phyloP scores from a whole-genome alignment of 2,113 vertebrate species.

The Morone chrysops region DNA sequence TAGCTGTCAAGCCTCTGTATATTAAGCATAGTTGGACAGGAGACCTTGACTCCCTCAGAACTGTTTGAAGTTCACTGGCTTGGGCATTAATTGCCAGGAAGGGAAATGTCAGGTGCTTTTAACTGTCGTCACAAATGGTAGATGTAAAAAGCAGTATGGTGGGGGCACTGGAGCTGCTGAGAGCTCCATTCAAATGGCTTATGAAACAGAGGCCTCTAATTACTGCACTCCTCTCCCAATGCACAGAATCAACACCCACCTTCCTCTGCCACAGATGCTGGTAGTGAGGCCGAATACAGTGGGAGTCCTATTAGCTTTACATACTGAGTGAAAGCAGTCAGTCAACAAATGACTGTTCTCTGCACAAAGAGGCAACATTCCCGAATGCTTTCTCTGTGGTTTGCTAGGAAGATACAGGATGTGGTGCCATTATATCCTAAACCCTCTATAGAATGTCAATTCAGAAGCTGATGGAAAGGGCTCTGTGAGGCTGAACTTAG shows the following conservation, averaged over 20 bases:
- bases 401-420: background rate
- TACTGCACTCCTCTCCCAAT: conserved; percentile 21
- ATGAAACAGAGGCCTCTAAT: conserved; percentile 64
- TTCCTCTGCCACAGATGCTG: conserved; percentile 14
- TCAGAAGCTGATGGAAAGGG: no score
- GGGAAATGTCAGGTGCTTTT: conserved; percentile 70
- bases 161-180: conserved; percentile 16
- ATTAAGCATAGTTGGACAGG: conserved; percentile 20
- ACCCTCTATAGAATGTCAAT: no score
- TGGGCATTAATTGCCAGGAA: conserved; percentile 43
- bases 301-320: conserved; percentile 21
- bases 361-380: background rate
- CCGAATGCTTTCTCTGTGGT: background rate
- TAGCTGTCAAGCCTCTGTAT: conserved; percentile 17
- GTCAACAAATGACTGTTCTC: conserved; percentile 9
- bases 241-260: conserved; percentile 45
- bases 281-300: conserved; percentile 19
- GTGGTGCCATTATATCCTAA: background rate
- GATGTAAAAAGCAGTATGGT: conserved; percentile 9
- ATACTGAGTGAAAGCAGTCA: conserved; percentile 31
- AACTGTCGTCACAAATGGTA: conserved; percentile 48
- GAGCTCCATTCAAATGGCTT: conserved; percentile 53
- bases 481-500: no score
- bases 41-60: background rate
- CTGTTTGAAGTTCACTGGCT: conserved; percentile 7